Conservation (phyloP, 2,888 invertebrate genomes). For the Scaptodrosophila latifasciaeformis region DNA sequence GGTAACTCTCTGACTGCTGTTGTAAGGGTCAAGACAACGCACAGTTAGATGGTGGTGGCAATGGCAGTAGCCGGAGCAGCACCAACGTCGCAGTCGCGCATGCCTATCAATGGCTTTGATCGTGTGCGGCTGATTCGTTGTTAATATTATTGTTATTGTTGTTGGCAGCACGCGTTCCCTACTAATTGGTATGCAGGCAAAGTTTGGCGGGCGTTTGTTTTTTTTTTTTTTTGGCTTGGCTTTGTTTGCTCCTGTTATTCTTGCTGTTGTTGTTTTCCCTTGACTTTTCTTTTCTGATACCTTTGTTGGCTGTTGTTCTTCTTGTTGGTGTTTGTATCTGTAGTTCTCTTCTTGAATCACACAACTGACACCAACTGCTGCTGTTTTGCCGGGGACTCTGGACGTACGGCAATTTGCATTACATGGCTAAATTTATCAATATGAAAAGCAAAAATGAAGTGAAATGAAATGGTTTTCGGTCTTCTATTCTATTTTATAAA, state of each 20-base stretch:
- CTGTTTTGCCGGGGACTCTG: not conserved
- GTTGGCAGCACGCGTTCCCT: conserved; percentile 71
- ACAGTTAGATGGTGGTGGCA: conserved; percentile 46
- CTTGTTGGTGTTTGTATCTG: conserved; percentile 25
- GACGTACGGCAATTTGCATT: not conserved
- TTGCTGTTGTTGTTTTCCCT: conserved; percentile 21
- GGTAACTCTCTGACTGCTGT: conserved; percentile 45
- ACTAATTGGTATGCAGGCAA: conserved; percentile 72
- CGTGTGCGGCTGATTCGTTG: conserved; percentile 40
- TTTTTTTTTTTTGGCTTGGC: conserved; percentile 33
- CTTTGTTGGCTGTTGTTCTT: conserved; percentile 51
- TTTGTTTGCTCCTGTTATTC: conserved; percentile 18
- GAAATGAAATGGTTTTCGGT: too few relatives aligned
- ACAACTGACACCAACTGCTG: conserved; percentile 59
- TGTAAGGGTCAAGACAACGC: conserved; percentile 63
- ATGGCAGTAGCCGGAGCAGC: conserved; percentile 38
- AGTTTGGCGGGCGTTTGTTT: conserved; percentile 64
- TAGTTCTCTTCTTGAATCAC: conserved; percentile 26
- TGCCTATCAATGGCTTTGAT: conserved; percentile 55
- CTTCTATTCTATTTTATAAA: too few relatives aligned
- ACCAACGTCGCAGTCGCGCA: conserved; percentile 16
- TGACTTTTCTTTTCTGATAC: conserved; percentile 20
- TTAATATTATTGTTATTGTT: conserved; percentile 38
- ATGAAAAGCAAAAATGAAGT: too few relatives aligned
- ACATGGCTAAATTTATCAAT: not conserved